A percentile compares a stretch with the other conserved stretches of the same genome.
Conservation (phyloP, 2,888 invertebrate genomes). For the Smittia sp. region DNA sequence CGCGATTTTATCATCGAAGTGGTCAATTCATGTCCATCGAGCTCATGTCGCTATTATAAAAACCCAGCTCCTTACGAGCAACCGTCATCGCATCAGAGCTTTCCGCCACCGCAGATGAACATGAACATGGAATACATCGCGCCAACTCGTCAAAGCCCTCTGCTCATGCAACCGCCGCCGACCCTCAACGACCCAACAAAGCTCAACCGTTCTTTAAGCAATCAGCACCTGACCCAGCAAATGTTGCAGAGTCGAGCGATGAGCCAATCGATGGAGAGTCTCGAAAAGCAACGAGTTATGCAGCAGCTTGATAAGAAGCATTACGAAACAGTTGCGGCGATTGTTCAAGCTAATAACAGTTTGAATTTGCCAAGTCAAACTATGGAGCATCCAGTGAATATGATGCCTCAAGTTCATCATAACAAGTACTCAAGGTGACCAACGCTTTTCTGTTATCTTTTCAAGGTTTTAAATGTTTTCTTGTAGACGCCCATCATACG, state of each 20-base stretch:
- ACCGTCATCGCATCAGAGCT: constrained; percentile 63
- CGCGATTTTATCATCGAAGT: constrained; percentile 86
- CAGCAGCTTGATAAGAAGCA: constrained; percentile 56
- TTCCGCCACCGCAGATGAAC: constrained; percentile 46
- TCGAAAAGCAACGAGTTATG: constrained; percentile 59
- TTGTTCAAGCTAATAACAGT: constrained; percentile 44
- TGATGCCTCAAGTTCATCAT: constrained; percentile 33
- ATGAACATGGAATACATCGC: constrained; percentile 45
- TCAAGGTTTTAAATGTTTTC: background rate
- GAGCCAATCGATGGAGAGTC: constrained; percentile 63
- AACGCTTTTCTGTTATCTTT: background rate
- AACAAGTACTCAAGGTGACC: constrained; percentile 31
- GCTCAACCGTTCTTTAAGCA: constrained; percentile 42
- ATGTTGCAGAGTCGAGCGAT: constrained; percentile 64
- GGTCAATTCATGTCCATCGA: constrained; percentile 84
- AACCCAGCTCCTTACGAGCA: constrained; percentile 62
- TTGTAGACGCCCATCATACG: constrained; percentile 33
- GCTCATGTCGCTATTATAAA: constrained; percentile 83
- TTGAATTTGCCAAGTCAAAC: constrained; percentile 19
- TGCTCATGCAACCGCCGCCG: constrained; percentile 44
- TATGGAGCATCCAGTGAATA: background rate
- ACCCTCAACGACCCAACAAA: constrained; percentile 33
- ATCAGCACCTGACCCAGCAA: constrained; percentile 56
- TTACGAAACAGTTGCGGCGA: constrained; percentile 51
- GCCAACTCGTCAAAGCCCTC: constrained; percentile 8